Evolutionary conservation across 1,140 invertebrate genomes (phyloP), one percentile per base, ranked within the genome.

Genomic region (Dendroctonus ponderosae): DNA sequence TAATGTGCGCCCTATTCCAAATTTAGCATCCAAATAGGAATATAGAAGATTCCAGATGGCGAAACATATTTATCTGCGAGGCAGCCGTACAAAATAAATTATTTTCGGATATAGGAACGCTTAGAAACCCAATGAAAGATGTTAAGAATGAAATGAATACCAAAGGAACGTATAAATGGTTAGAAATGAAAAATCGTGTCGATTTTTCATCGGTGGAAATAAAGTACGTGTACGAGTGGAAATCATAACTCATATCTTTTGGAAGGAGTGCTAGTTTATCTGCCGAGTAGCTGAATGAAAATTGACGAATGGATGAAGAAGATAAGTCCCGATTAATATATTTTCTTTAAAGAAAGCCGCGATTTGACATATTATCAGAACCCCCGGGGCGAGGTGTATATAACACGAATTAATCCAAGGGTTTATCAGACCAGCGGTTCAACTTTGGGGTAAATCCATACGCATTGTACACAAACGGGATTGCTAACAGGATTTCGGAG

Each of bases 221-320:
- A 61, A 66, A 60, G 49, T 66, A 53, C 56, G 49, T 53, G 52
- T 66, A 53, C 26, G 43, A 65, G 54, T 59, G 37, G 40, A 66
- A 66, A 68, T 72, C 71, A 72, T 72, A 70, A 70, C 65, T 72
- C 71, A 72, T 72, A 70, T 70, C 67, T 72, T 68, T 59, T 54
- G 68, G 59, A 53, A 67, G 62, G 26, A 69, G 66, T 65, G 70
- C 41, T 62, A 69, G 68, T 70, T 72, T 68, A 72, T 70, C 69
- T 67, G 62, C 56, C 59, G 48, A 58, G 54, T 64, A 39, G 53
- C 62, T 64, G 51, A 69, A 72, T 70, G 66, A 72, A 72, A 64
- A 57, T 72, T 70, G 71, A 72, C 69, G 71, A 72, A 70, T 70
- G 62, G 68, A 70, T 72, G 71, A 68, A 57, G 46, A 66, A 67